Evolutionary conservation across 2,113 vertebrate genomes (phyloP), one percentile per base, ranked within the genome.

Genomic region (Gymnocephalus cernua): DNA sequence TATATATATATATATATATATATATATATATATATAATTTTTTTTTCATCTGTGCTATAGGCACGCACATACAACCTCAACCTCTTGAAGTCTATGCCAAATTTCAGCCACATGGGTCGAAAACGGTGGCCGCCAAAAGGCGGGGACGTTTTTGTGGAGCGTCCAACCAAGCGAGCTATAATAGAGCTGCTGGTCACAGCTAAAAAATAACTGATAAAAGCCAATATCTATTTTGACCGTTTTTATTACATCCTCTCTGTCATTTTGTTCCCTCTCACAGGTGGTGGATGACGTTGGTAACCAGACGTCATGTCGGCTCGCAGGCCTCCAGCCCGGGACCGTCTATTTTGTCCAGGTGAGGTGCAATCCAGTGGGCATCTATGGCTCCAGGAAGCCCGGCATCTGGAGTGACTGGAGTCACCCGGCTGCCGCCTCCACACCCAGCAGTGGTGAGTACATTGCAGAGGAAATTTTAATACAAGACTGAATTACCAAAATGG

Each of bases 361-460:
- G 25, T 98, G 97, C 27, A 98, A 97, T 2, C 98, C 98, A 0
- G 97, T 97, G 15, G 97, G 98, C 54, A 97, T 98, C 93, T 99
- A 97, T 0, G 98, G 98, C 53, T 98, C 98, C 63, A 97, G 96
- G 79, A 97, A 96, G 70, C 95, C 97, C 0, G 98, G 97, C 0
- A 97, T 98, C 86, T 99, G 97, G 98, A 99, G 98, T 2, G 96
- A 97, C 69, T 99, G 98, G 97, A 99, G 97, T 88, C 97, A 97
- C 83, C 96, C 97, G 9, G 97, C 97, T 0, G 98, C 97, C 0
- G 97, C 98, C 59, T 99, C 97, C 86, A 98, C 97, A 0, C 97
- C 97, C 0, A 95, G 95, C 83, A 97, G 92, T 10, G 96, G 97
- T 99, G 91, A 94, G 96, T 9, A 29, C 64, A 14, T 23, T 16